phyloP scores from a whole-genome alignment of 2,888 invertebrate species.

The Meiosimyza platycephala region DNA sequence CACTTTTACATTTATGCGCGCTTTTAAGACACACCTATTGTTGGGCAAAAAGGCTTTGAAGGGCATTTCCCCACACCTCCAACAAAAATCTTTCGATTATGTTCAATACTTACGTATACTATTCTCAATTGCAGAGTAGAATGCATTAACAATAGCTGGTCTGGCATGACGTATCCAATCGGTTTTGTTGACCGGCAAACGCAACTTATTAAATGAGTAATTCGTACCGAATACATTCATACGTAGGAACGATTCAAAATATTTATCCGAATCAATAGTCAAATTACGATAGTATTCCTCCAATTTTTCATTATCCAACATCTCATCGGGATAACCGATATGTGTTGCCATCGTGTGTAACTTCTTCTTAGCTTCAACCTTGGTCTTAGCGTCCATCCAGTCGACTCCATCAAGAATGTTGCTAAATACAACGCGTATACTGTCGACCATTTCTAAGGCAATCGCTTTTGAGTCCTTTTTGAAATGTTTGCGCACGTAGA shows the following conservation, averaged over 20 bases:
- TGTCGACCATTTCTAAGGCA: slow-evolving; percentile 88
- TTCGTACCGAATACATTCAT: slow-evolving; percentile 84
- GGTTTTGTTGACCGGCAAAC: slow-evolving; percentile 77
- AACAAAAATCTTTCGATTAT: too few species aligned
- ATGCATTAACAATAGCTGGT: slow-evolving; percentile 87
- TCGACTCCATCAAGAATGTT: slow-evolving; percentile 82
- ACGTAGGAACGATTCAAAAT: slow-evolving; percentile 81
- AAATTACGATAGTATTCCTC: slow-evolving; percentile 83
- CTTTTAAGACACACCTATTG: too few species aligned
- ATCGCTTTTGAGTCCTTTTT: slow-evolving; percentile 85
- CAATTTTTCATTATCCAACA: slow-evolving; percentile 83
- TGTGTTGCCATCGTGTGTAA: slow-evolving; percentile 86
- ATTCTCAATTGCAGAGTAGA: slow-evolving; percentile 87
- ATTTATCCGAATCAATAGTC: slow-evolving; percentile 76
- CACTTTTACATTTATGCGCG: too few species aligned
- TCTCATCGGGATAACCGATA: slow-evolving; percentile 92
- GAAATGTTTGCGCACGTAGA: slow-evolving; percentile 90
- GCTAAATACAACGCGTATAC: slow-evolving; percentile 85
- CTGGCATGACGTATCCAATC: slow-evolving; percentile 88
- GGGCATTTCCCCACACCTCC: too few species aligned
- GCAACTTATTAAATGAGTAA: slow-evolving; percentile 80
- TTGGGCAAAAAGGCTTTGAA: neutral
- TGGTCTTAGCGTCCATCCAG: slow-evolving; percentile 94
- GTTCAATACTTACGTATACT: slow-evolving; percentile 80
- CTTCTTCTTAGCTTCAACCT: slow-evolving; percentile 80